Conservation (phyloP, 2,888 invertebrate species). For the Lithophane semibrunnea region DNA sequence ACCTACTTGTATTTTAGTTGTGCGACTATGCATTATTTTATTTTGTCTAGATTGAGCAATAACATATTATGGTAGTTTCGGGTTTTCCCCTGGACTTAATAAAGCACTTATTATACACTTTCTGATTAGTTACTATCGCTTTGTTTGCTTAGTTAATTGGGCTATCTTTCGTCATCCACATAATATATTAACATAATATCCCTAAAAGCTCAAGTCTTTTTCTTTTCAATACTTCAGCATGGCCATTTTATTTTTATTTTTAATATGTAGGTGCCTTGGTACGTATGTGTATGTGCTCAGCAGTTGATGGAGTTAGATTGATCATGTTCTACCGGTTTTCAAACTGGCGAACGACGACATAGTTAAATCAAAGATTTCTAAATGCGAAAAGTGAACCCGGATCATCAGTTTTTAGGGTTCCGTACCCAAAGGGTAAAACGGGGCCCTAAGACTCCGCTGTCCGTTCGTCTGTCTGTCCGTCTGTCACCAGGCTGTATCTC, state of each 20-base stretch:
- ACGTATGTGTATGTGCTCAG: neutral
- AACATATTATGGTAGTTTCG: neutral
- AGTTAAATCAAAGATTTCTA: neutral
- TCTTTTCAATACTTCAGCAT: neutral
- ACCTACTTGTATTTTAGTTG: neutral
- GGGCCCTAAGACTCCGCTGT: too few relatives aligned
- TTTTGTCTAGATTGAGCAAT: slow-evolving; percentile 6
- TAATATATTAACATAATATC: neutral
- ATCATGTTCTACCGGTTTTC: slow-evolving; percentile 11
- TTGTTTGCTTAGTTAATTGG: neutral
- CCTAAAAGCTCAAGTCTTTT: neutral
- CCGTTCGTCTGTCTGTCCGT: too few relatives aligned
- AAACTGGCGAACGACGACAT: neutral
- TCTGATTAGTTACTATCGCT: neutral
- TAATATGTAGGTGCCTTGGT: too few relatives aligned
- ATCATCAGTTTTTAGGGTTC: too few relatives aligned
- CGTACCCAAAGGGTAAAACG: too few relatives aligned
- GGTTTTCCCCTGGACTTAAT: slow-evolving; percentile 11
- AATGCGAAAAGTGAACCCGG: neutral
- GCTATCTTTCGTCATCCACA: neutral
- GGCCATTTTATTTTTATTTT: neutral
- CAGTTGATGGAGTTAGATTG: neutral
- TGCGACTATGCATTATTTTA: neutral
- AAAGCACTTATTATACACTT: neutral
- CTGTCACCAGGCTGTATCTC: too few relatives aligned